Base-by-base conservation (phyloP, 2,113 vertebrate species). In the Smithornis capensis region DNA sequence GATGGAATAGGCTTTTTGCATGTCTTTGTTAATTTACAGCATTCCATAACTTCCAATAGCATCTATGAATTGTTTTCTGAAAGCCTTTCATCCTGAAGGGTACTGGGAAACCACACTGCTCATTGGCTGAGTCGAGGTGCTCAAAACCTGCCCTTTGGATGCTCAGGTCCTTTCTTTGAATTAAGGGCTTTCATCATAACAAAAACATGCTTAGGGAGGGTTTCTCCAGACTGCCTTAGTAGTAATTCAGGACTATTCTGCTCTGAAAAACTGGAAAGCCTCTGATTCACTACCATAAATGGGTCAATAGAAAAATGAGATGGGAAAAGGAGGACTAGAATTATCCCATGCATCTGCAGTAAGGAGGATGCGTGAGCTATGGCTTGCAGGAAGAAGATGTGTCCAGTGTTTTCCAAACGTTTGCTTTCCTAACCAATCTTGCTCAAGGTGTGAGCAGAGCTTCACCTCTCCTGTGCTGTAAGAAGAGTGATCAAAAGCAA, bases 401-500 rank as follows among this genome's bases (percentile, higher is more conserved):
- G 0, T 40, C 47, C 68, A 56, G n/a, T 29, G 33, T 63, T 91
- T 94, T 95, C 76, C 87, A 62, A 76, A 68, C 13, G 40, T 73
- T 73, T 87, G 53, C 65, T 92, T 77, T 90, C 85, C 68, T 44
- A 63, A 53, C 79, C 49, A 7, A 4, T 74, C 57, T 69, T 65
- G 28, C 62, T 82, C 40, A 60, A 77, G 56, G 28, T 86, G 44
- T 59, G 59, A 90, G 76, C 37, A 74, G 35, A 90, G 42, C 59
- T 96, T 96, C 73, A 83, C 60, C 78, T 83, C 81, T 60, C 44
- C 53, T 42, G 44, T 37, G 49, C 83, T 71, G 18, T 68, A 63
- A 81, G 89, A 93, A 78, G 76, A 68, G 53, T 45, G 64, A 90
- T 83, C 78, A 93, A 88, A 73, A 86, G 92, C 83, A 64, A 90